Evolutionary conservation across 1,140 invertebrate species (phyloP), one percentile per base, ranked within the genome.

Genomic region (Papilio polytes): DNA sequence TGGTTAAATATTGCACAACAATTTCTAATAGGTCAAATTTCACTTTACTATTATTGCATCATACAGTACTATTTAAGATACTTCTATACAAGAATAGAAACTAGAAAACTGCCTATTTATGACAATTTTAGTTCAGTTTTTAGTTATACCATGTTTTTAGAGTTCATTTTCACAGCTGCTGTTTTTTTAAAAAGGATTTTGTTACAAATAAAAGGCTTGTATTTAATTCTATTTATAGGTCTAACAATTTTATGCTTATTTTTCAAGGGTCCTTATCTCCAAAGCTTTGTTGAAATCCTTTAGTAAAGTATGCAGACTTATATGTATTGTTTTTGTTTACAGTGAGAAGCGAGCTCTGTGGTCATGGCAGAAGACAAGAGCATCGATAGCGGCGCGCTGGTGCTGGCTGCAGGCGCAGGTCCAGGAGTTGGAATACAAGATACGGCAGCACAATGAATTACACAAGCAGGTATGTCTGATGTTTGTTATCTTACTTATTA

Each of bases 351-450:
- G 98, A 83, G 97, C 98, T 18, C 96, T 97, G 26, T 99, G 98
- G 98, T 97, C 97, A 81, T 99, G 98, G 96, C 96, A 97, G 78
- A 96, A 96, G 80, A 97, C 98, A 78, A 96, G 98, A 73, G 97
- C 98, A 9, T 96, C 96, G 18, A 96, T 99, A 26, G 98, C 98
- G 4, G 96, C 97, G 4, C 96, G 98, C 72, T 99, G 98, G 98
- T 98, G 97, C 12, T 99, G 98, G 98, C 94, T 99, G 15, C 97
- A 98, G 85, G 97, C 98, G 9, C 98, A 99, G 94, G 97, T 99
- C 20, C 97, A 98, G 51, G 98, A 99, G 94, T 93, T 99, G 85
- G 98, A 99, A 90, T 99, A 98, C 91, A 97, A 97, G 88, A 98
- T 99, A 83, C 96, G 98, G 2, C 98, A 99, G 88, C 97, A 98